These are phyloP conservation scores for Hemicordylus capensis DNA, from an alignment of 2,113 vertebrate genomes.

Conservation along the genomic window DNA sequence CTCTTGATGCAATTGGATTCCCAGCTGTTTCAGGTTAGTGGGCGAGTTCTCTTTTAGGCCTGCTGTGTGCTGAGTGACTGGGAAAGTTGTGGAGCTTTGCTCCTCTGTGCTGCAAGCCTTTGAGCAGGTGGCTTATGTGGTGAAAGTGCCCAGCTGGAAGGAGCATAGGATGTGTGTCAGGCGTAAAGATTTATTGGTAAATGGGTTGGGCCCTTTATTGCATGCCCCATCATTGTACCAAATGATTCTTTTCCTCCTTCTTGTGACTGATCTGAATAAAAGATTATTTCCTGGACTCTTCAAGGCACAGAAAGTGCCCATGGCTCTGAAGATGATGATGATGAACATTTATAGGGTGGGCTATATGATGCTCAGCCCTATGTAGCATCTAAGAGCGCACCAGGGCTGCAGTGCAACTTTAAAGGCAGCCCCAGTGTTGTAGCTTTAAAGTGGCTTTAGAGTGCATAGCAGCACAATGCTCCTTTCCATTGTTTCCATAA, in stretches of 20 bases:
- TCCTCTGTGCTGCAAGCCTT: neutral
- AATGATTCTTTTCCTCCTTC: neutral
- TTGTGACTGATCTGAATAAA: neutral
- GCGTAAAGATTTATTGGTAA: constrained; percentile 6
- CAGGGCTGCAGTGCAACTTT: no score
- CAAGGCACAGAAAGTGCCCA: no score
- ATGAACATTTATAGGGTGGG: no score
- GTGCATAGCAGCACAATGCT: no score
- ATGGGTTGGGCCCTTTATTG: constrained; percentile 15
- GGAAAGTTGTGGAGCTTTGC: constrained; percentile 37
- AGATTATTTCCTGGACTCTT: neutral
- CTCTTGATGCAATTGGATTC: constrained; percentile 16
- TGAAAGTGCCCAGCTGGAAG: constrained; percentile 1
- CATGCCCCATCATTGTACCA: neutral
- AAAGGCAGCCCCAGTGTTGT: no score
- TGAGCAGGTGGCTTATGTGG: neutral
- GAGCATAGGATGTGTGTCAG: neutral
- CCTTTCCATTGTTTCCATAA: no score
- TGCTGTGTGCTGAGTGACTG: constrained; percentile 39
- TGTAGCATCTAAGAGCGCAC: no score
- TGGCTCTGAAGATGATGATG: no score
- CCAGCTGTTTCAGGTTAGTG: constrained; percentile 18
- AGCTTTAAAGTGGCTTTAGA: no score
- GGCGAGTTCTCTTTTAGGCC: constrained; percentile 13
- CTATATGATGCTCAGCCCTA: no score